phyloP scores from a whole-genome alignment of 2,797 vertebrate species.

The Myotis planiceps region DNA sequence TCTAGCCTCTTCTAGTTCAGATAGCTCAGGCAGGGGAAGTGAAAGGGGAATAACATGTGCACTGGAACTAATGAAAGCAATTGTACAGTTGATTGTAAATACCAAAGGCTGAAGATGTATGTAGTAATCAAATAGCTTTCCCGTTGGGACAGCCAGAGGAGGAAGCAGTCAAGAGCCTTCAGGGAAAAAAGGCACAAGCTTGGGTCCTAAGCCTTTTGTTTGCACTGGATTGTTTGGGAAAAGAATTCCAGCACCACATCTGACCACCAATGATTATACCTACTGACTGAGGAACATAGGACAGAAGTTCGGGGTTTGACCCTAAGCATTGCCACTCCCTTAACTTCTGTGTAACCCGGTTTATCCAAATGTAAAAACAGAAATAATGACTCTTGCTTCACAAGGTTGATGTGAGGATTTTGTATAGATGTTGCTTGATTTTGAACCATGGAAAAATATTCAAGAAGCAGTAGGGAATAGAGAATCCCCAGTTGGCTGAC shows the following conservation, averaged over 20 bases:
- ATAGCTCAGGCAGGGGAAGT: not conserved
- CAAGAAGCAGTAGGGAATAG: not conserved
- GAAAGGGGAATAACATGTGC: not conserved
- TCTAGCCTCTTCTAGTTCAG: not conserved
- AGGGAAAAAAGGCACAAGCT: not conserved
- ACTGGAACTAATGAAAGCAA: not conserved
- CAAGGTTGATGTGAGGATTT: not conserved
- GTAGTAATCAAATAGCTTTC: not conserved
- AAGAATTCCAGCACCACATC: not conserved
- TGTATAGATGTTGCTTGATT: not conserved
- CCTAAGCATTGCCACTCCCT: not conserved
- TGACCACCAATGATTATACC: not conserved
- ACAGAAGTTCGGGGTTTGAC: not conserved
- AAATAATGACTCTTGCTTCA: not conserved
- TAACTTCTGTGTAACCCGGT: not conserved
- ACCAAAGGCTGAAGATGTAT: not conserved
- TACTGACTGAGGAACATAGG: not conserved
- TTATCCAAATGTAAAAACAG: not conserved
- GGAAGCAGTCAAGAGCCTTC: not conserved
- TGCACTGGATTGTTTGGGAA: not conserved
- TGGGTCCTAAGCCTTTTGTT: not conserved
- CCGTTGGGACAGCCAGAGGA: not conserved
- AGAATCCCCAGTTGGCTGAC: not conserved
- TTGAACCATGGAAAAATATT: slow-evolving; percentile 5
- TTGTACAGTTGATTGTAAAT: slow-evolving; percentile 4